These are phyloP conservation scores for Ispidina picta DNA, from an alignment of 2,797 vertebrate species.

Conservation along the genomic window DNA sequence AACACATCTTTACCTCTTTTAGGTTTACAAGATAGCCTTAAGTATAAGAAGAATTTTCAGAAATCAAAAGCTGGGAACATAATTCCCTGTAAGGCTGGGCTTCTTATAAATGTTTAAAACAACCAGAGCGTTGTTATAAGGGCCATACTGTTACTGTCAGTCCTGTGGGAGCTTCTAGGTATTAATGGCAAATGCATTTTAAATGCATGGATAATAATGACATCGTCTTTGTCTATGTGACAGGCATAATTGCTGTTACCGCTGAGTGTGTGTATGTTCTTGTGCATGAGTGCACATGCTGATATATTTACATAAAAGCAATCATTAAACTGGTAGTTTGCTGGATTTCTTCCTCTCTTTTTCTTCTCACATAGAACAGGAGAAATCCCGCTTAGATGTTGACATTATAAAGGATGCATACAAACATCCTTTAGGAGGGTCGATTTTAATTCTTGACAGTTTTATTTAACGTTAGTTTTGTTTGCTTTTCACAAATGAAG, in stretches of 20 bases:
- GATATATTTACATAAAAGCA: neutral
- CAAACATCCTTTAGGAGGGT: neutral
- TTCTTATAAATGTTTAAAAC: neutral
- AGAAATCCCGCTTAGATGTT: neutral
- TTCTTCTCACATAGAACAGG: neutral
- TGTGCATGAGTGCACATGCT: neutral
- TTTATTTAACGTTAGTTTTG: conserved; percentile 26
- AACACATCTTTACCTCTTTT: neutral
- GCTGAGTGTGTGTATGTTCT: neutral
- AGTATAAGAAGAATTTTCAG: neutral
- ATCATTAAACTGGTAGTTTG: neutral
- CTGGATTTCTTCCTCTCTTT: neutral
- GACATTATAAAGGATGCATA: neutral
- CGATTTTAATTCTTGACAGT: conserved; percentile 25
- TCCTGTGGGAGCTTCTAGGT: neutral
- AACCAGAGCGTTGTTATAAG: neutral
- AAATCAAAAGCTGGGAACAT: neutral
- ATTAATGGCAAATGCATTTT: neutral
- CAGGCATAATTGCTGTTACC: neutral
- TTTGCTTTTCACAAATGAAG: conserved; percentile 9
- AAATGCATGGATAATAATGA: neutral
- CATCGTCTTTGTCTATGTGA: neutral
- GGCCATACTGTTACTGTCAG: neutral
- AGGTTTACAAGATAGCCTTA: neutral
- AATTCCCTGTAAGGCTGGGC: neutral